Percentiles rank a stretch among this genome's conserved stretches.
Conservation (phyloP, 2,888 invertebrate species). For the Lampropteryx suffumata region DNA sequence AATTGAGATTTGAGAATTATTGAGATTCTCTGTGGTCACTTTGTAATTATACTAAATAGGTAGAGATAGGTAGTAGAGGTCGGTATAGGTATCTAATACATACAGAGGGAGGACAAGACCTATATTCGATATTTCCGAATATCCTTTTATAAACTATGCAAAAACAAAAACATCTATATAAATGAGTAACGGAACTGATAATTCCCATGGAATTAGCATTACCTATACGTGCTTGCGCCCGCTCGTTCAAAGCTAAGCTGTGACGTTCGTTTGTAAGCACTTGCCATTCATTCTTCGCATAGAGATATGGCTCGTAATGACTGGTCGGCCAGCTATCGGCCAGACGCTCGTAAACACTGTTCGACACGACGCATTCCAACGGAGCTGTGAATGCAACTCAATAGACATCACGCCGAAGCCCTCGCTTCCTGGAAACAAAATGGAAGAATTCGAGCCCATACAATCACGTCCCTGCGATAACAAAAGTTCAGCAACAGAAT, state of each 20-base stretch:
- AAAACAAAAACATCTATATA: slow-evolving; percentile 18
- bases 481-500: slow-evolving; percentile 44
- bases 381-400: slow-evolving; percentile 68
- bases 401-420: slow-evolving; percentile 62
- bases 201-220: slow-evolving; percentile 24
- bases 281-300: slow-evolving; percentile 75
- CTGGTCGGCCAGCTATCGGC: slow-evolving; percentile 71
- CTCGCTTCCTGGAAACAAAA: slow-evolving; percentile 62
- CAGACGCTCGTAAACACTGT: slow-evolving; percentile 75
- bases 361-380: slow-evolving; percentile 69
- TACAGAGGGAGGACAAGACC: no score
- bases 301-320: slow-evolving; percentile 79
- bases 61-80: no score
- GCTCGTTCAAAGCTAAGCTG: slow-evolving; percentile 65
- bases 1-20: no score
- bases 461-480: slow-evolving; percentile 25
- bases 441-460: slow-evolving; percentile 41
- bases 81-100: no score
- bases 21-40: no score
- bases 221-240: slow-evolving; percentile 64
- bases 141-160: background rate
- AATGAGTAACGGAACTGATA: slow-evolving; percentile 32
- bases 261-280: slow-evolving; percentile 67
- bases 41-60: no score
- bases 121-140: no score